These are phyloP conservation scores for Ptiloglossa arizonensis DNA, from an alignment of 1,140 invertebrate genomes.

Conservation along the genomic window DNA sequence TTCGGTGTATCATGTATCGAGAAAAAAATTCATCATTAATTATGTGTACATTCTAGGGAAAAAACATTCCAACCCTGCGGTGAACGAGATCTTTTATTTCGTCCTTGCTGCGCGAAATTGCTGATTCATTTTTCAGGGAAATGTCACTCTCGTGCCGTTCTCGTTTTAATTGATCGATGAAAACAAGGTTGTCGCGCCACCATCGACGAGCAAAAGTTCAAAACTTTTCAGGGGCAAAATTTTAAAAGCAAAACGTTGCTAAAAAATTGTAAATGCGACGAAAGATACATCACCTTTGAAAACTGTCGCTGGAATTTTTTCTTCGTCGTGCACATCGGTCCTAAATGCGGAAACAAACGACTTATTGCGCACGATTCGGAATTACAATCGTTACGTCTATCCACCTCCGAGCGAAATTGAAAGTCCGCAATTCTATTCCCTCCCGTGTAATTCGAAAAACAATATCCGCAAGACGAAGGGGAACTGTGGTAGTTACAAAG, in stretches of 20 bases:
- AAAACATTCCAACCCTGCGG: neutral
- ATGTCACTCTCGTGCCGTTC: neutral
- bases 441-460: neutral
- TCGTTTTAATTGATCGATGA: slow-evolving; percentile 25
- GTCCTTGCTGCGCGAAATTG: too few species aligned
- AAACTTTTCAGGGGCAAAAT: neutral
- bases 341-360: too few species aligned
- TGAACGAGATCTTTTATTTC: neutral
- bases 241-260: neutral
- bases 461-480: neutral
- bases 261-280: neutral
- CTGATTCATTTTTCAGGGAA: slow-evolving; percentile 15
- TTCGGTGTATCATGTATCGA: neutral
- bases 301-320: too few species aligned
- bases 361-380: too few species aligned
- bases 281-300: too few species aligned
- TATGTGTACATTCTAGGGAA: neutral
- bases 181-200: neutral
- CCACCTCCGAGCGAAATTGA: neutral
- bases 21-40: neutral
- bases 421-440: neutral
- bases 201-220: neutral
- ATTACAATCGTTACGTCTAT: too few species aligned
- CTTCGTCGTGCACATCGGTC: too few species aligned
- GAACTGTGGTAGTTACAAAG: neutral